Base-by-base conservation (phyloP, 2,888 invertebrate genomes). In the Eurois occulta region DNA sequence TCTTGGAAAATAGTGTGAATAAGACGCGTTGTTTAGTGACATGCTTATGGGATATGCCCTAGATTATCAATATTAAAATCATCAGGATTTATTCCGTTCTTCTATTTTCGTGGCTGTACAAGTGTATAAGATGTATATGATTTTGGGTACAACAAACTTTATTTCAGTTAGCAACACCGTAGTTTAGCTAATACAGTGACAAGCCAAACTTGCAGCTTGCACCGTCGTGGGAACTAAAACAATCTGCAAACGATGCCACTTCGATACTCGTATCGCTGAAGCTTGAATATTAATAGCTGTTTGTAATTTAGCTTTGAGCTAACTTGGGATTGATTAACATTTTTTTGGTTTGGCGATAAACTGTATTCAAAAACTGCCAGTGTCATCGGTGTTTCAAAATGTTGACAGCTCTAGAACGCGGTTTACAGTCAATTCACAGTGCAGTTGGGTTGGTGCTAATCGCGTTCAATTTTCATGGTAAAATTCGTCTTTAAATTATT, bases 171-270 rank as follows among this genome's bases (percentile, higher is more conserved):
- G 67, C 64, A 69, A 76, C 80, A 68, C 70, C 13, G 38, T 38
- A 84, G 48, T 72, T 80, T 72, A 66, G 65, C 35, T 76, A 80
- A 86, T 74, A 80, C 60, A 74, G 73, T 74, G 85, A 86, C 80
- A 74, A 65, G 62, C 65, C 64, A 78, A 84, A 84, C 75, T 86
- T 80, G 60, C 48, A 68, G 64, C 46, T 48, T 48, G 46, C 48
- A 79, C 69, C 74, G 62, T 69, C 55, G 74, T 72, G 75, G 58
- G 24, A 76, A 72, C 87, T 76, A 64, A 77, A 84, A 84, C 84
- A 86, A 84, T 85, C 84, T 85, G 87, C 81, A 80, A 84, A 76
- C 85, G 81, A 76, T 80, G 71, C 71, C 72, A 76, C 84, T 87
- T 86, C 70, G 72, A 21, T 66, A 67, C 69, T 62, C 48, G 75